Conservation (phyloP, 2,888 invertebrate species). For the Trissoscelio sp. region DNA sequence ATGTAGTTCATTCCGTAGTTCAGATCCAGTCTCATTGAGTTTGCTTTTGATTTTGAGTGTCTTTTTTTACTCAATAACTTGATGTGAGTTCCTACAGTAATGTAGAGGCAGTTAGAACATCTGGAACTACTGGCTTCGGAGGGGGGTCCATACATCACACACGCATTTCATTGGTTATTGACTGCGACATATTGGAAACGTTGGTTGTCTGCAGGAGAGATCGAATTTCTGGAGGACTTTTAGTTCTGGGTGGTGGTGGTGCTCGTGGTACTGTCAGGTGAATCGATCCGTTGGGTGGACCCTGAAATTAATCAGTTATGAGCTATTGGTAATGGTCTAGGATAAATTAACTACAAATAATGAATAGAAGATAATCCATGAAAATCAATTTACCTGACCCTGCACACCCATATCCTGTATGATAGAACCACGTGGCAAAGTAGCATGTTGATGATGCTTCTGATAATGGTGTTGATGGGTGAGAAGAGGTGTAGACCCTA, state of each 20-base stretch:
- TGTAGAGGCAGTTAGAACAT: slow-evolving; percentile 81
- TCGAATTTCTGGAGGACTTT: slow-evolving; percentile 86
- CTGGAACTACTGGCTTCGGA: slow-evolving; percentile 81
- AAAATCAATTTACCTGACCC: slow-evolving; percentile 79
- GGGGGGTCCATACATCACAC: slow-evolving; percentile 88
- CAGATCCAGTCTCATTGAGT: slow-evolving; percentile 39
- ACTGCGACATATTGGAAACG: slow-evolving; percentile 85
- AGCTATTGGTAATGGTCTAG: too few species aligned
- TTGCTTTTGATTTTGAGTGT: neutral
- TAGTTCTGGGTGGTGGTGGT: slow-evolving; percentile 85
- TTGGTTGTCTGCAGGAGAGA: slow-evolving; percentile 84
- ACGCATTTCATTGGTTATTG: slow-evolving; percentile 92
- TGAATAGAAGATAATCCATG: too few species aligned
- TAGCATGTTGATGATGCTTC: slow-evolving; percentile 84
- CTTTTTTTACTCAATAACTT: slow-evolving; percentile 15
- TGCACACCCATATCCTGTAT: slow-evolving; percentile 86
- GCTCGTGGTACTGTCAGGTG: slow-evolving; percentile 85
- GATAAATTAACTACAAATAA: too few species aligned
- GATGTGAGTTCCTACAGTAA: slow-evolving; percentile 72
- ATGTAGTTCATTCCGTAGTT: slow-evolving; percentile 27
- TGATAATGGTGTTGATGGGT: slow-evolving; percentile 83
- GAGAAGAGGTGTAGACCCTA: slow-evolving; percentile 82
- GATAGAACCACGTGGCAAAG: slow-evolving; percentile 83
- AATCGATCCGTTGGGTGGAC: slow-evolving; percentile 83
- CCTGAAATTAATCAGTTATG: slow-evolving; percentile 72